Conservation (phyloP, 2,113 vertebrate genomes). For the Neopipo cinnamomea region DNA sequence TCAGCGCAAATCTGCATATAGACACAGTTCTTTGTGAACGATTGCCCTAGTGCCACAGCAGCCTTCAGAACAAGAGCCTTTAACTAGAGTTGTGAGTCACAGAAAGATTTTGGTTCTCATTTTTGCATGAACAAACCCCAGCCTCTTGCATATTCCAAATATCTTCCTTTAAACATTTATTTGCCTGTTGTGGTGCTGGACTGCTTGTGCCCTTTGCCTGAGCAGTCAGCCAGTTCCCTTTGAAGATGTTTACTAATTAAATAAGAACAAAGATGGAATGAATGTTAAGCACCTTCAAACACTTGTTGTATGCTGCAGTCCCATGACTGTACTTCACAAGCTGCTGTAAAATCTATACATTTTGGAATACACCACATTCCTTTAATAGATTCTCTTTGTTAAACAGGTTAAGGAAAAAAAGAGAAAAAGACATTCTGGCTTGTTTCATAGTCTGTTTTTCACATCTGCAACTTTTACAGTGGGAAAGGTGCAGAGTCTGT, state of each 20-base stretch:
- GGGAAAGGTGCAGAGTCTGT: background rate
- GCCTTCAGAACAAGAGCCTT: background rate
- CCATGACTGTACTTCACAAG: conserved; percentile 27
- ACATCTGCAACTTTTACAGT: background rate
- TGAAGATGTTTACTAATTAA: conserved; percentile 72
- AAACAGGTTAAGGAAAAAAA: background rate
- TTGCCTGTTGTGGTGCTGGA: conserved; percentile 12
- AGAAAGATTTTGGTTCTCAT: conserved; percentile 14
- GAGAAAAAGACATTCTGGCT: background rate
- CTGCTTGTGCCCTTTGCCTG: conserved; percentile 36
- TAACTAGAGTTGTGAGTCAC: conserved; percentile 11
- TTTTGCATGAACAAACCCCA: background rate
- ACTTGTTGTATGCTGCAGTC: background rate
- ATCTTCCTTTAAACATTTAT: conserved; percentile 37
- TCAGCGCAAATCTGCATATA: background rate
- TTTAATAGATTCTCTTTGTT: background rate
- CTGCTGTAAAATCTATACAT: background rate
- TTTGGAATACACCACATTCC: background rate
- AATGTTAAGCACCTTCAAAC: conserved; percentile 63
- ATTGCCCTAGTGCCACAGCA: background rate
- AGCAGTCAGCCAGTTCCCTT: conserved; percentile 48
- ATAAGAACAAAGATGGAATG: conserved; percentile 62
- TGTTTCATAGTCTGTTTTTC: background rate
- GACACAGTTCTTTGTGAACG: background rate
- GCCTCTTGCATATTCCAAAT: conserved; percentile 9